Evolutionary conservation across 2,888 invertebrate genomes (phyloP), one percentile per base, ranked within the genome.

Genomic region (Sipha maydis): DNA sequence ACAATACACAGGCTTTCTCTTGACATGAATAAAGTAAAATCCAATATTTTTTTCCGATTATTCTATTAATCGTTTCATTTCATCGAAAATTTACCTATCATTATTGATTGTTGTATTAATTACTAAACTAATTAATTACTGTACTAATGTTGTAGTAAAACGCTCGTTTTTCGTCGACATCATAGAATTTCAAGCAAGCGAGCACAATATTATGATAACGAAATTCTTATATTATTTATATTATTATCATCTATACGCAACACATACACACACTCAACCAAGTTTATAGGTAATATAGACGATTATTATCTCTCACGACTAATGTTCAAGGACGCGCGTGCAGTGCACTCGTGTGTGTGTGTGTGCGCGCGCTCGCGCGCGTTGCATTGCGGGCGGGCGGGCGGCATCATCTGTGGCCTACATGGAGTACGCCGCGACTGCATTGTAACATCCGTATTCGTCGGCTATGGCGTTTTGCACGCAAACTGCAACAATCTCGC

Each of bases 321-420:
- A 28, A 88, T 80, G 86, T 88, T 80, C 86, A 88, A 88, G 86
- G 86, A 88, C 86, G 80, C 19, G 71, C 86, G 86, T 77, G 84
- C 76, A 76, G 76, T 84, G 84, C 84, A 84, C 76, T 76, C 76
- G 31, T 38, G 34, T 56, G 54, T 21, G 73, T n/a, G 73, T 75
- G 75, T 75, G 75, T 38, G 25, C 31, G 21, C 71, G 73, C 34
- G 73, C 83, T 56, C 83, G 75, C 56, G 25, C 31, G 21, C 71
- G 19, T 54, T 67, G 73, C 31, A 34, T 2, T 25, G 11, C n/a
- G 19, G 28, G 28, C 41, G 75, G 75, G 76, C 38, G 5, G 17
- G 19, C 25, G 31, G 21, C 38, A 75, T 61, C 38, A 34, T 85
- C 67, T 77, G 77, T 85, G 85, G 85, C 85, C 85, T 85, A 85